Evolutionary conservation across 2,797 vertebrate genomes (phyloP).

Genomic region (Iguana delicatissima): DNA sequence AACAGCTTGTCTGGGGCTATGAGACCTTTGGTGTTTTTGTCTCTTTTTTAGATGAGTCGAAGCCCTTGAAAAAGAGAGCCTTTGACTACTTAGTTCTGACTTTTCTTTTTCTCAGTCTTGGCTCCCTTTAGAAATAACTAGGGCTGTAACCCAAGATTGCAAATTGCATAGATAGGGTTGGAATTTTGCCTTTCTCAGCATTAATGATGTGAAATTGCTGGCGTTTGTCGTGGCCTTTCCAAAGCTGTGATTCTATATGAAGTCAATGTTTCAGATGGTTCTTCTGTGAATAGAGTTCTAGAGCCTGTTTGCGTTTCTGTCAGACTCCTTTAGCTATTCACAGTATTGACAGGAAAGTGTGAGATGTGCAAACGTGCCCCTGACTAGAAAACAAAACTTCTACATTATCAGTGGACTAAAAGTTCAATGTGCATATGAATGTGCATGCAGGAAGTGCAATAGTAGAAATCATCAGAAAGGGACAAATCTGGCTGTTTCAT

Average conservation of each 20-base stretch:
- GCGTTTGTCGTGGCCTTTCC: constrained; percentile 17
- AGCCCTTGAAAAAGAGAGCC: background rate
- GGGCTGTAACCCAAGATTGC: background rate
- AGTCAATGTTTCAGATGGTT: background rate
- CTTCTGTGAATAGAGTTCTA: background rate
- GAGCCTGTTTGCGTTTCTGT: background rate
- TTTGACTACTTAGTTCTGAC: background rate
- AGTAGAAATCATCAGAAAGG: background rate
- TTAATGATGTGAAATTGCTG: constrained; percentile 19
- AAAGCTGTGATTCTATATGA: constrained; percentile 2
- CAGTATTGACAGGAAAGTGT: background rate
- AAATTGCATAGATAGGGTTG: constrained; percentile 28
- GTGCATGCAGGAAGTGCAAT: background rate
- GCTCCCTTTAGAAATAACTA: constrained; percentile 29
- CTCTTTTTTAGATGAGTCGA: background rate
- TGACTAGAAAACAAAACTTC: background rate
- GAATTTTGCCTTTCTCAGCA: constrained; percentile 18
- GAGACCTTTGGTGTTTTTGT: background rate
- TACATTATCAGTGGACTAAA: background rate
- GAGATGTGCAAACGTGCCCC: background rate
- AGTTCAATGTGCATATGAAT: background rate
- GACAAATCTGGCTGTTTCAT: background rate
- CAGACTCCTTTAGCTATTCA: background rate
- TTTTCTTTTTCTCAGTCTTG: background rate
- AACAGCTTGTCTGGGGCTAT: background rate